Conservation (phyloP, 2,113 vertebrate species). For the Dolichotis patagonum region DNA sequence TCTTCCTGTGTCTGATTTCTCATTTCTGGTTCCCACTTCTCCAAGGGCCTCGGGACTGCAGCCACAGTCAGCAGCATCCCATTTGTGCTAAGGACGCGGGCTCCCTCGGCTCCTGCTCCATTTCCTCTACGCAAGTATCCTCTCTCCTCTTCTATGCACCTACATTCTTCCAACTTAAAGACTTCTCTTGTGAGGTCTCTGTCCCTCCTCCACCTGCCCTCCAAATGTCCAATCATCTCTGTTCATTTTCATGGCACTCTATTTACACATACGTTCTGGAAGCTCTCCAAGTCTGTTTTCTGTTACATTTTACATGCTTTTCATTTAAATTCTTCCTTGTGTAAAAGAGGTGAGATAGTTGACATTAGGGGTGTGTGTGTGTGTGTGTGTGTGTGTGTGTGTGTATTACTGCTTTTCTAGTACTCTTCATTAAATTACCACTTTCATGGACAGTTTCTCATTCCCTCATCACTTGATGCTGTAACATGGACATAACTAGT, state of each 20-base stretch:
- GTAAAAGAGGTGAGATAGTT: not conserved
- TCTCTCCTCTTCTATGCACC: not conserved
- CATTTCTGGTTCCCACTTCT: not conserved
- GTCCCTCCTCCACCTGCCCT: not conserved
- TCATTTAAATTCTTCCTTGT: constrained; percentile 12
- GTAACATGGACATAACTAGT: not conserved
- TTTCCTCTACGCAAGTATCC: not conserved
- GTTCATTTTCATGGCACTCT: not conserved
- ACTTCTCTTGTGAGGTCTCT: not conserved
- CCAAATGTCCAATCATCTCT: not conserved
- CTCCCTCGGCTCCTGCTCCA: not conserved
- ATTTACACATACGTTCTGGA: not conserved
- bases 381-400: not conserved
- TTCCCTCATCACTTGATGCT: not conserved
- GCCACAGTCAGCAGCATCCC: not conserved
- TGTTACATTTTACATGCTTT: not conserved
- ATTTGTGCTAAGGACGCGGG: not conserved
- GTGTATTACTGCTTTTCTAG: not conserved
- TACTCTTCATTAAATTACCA: not conserved
- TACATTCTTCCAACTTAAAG: not conserved
- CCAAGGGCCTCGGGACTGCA: not conserved
- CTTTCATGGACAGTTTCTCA: not conserved
- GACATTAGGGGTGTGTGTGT: not conserved
- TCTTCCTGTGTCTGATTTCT: not conserved
- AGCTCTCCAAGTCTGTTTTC: not conserved